Evolutionary conservation across 2,113 vertebrate species (phyloP).

Genomic region (Heterochromis multidens): DNA sequence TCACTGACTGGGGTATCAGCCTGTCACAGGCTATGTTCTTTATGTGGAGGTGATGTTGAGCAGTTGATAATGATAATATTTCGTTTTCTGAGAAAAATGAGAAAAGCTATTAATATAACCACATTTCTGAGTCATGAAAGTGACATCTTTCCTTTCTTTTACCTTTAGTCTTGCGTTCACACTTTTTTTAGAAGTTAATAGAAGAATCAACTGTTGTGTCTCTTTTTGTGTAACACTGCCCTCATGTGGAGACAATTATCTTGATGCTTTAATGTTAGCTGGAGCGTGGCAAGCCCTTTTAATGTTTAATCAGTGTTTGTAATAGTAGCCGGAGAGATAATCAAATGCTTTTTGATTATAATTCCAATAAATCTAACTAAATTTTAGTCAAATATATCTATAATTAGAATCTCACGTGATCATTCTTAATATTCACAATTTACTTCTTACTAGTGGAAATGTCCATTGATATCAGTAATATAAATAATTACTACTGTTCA

Average conservation of each 20-base stretch:
- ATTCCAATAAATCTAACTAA: no score
- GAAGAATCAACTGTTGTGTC: neutral
- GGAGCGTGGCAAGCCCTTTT: neutral
- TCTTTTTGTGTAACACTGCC: conserved; percentile 25
- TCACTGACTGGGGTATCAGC: neutral
- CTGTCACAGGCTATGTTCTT: neutral
- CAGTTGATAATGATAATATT: no score
- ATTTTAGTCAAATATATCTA: no score
- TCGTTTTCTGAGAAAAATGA: neutral
- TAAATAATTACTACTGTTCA: neutral
- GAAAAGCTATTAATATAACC: neutral
- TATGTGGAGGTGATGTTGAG: neutral
- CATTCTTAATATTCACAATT: neutral
- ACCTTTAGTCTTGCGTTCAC: neutral
- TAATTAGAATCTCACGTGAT: neutral
- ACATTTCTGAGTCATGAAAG: neutral
- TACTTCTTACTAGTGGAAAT: neutral
- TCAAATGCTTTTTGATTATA: neutral
- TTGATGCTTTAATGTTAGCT: neutral
- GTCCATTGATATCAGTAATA: neutral
- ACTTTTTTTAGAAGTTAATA: neutral
- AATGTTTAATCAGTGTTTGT: neutral
- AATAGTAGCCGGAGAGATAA: no score
- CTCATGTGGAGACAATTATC: conserved; percentile 24
- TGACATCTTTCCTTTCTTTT: neutral